These are phyloP conservation scores for Austrolebias charrua DNA, from an alignment of 2,797 vertebrate species.

Conservation along the genomic window DNA sequence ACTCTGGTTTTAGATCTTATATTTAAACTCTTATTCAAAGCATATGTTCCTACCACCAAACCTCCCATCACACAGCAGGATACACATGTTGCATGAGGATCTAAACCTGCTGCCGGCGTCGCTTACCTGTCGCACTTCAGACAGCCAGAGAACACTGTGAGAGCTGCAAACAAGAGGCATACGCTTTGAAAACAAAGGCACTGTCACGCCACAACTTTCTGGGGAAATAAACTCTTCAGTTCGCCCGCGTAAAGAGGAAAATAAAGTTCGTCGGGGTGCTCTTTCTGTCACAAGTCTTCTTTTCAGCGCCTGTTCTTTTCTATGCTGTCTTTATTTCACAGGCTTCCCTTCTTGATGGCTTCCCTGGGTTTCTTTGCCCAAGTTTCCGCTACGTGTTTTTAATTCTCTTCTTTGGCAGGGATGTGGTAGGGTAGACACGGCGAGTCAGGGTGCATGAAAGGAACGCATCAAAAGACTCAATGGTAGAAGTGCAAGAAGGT, in stretches of 20 bases:
- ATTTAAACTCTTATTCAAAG: neutral
- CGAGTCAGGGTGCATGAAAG: conserved; percentile 30
- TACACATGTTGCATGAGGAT: conserved; percentile 4
- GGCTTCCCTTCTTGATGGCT: conserved; percentile 15
- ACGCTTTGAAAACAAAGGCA: conserved; percentile 46
- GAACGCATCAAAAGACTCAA: conserved; percentile 12
- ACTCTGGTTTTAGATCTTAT: neutral
- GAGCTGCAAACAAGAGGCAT: conserved; percentile 43
- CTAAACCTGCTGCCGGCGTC: conserved; percentile 1
- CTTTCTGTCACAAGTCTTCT: conserved; percentile 5
- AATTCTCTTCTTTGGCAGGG: conserved; percentile 30
- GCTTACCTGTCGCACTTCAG: conserved; percentile 36
- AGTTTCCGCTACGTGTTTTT: conserved; percentile 1
- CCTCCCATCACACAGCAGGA: neutral
- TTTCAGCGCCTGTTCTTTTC: neutral
- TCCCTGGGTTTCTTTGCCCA: conserved; percentile 15
- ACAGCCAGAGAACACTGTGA: conserved; percentile 11
- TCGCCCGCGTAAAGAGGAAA: conserved; percentile 27
- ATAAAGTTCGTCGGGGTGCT: conserved; percentile 21
- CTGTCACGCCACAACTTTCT: conserved; percentile 47
- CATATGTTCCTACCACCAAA: neutral
- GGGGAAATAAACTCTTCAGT: conserved; percentile 56
- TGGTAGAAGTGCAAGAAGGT: conserved; percentile 6
- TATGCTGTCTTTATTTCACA: conserved; percentile 16
- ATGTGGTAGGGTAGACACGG: conserved; percentile 32